Conservation (phyloP, 2,797 vertebrate genomes). For the Australoheros facetus region DNA sequence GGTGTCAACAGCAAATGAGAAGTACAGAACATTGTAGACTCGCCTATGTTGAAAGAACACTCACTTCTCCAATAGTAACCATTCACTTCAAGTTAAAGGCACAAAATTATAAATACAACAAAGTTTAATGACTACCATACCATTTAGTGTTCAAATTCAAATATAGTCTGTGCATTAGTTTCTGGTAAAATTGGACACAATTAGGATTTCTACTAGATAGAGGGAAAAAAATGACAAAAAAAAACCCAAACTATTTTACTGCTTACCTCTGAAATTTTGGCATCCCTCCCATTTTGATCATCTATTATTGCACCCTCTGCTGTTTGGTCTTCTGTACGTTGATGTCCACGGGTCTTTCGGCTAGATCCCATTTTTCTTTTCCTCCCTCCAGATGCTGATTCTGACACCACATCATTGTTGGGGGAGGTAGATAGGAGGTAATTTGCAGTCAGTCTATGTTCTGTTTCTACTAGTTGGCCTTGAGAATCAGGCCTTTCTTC, state of each 20-base stretch:
- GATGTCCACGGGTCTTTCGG: constrained; percentile 48
- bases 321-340: constrained; percentile 17
- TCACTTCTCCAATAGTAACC: background rate
- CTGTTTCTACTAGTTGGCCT: background rate
- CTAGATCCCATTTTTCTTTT: constrained; percentile 73
- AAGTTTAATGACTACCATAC: background rate
- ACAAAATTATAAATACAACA: background rate
- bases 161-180: background rate
- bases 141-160: background rate
- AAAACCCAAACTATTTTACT: background rate
- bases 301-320: background rate
- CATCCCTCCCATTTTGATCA: background rate
- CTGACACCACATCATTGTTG: constrained; percentile 18
- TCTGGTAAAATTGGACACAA: background rate
- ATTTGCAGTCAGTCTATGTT: constrained; percentile 7
- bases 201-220: background rate
- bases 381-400: constrained; percentile 40
- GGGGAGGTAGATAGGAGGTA: constrained; percentile 10
- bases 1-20: constrained; percentile 11
- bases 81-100: background rate
- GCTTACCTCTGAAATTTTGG: constrained; percentile 56
- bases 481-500: constrained; percentile 30
- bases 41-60: background rate
- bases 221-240: background rate
- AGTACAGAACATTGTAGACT: background rate